phyloP scores from a whole-genome alignment of 2,888 invertebrate species.

The Xylophagus ater region DNA sequence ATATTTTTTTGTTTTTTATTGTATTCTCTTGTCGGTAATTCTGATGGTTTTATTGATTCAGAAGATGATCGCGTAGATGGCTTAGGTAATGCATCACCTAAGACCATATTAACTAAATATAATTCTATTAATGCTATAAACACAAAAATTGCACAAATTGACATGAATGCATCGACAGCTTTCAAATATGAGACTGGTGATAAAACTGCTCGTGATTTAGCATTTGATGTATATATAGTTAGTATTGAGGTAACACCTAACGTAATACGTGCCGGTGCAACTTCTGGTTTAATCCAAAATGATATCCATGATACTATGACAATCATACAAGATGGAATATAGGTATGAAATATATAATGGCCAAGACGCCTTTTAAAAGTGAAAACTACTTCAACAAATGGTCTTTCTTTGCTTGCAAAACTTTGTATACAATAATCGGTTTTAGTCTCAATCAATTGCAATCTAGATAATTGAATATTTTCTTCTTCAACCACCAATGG shows the following conservation, averaged over 20 bases:
- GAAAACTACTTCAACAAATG: slow-evolving; percentile 79
- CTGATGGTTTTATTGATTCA: no score
- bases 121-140: slow-evolving; percentile 83
- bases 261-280: slow-evolving; percentile 81
- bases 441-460: slow-evolving; percentile 71
- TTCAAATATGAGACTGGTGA: slow-evolving; percentile 89
- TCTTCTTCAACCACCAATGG: slow-evolving; percentile 82
- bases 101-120: slow-evolving; percentile 67
- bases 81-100: no score
- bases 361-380: slow-evolving; percentile 72
- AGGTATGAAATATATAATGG: slow-evolving; percentile 84
- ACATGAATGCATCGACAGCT: slow-evolving; percentile 90
- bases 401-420: slow-evolving; percentile 79
- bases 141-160: slow-evolving; percentile 84
- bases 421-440: slow-evolving; percentile 88
- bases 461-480: slow-evolving; percentile 81
- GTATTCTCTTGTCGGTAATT: no score
- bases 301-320: slow-evolving; percentile 95
- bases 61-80: no score
- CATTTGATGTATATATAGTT: slow-evolving; percentile 83
- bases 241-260: slow-evolving; percentile 78
- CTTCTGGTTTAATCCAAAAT: slow-evolving; percentile 91
- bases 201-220: slow-evolving; percentile 78
- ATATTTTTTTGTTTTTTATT: slow-evolving; percentile 7
- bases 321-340: slow-evolving; percentile 82